Conservation (phyloP, 2,888 invertebrate species). For the Lasiommata megera region DNA sequence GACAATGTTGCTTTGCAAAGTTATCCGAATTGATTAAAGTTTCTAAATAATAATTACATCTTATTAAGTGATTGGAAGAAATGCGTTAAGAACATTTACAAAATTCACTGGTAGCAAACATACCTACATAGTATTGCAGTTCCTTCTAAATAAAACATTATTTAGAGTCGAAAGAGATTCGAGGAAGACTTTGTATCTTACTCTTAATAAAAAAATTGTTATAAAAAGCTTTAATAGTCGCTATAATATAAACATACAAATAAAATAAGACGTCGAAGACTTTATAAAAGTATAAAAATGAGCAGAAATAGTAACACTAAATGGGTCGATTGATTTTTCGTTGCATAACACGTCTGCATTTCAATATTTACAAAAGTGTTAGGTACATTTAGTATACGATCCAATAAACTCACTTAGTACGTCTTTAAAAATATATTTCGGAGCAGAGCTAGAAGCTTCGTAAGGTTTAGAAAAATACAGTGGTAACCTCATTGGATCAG, state of each 20-base stretch:
- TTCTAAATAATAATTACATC: not conserved
- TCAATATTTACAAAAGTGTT: conserved; percentile 53
- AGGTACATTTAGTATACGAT: conserved; percentile 39
- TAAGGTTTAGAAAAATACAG: conserved; percentile 76
- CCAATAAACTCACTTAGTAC: conserved; percentile 35
- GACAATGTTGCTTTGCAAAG: no score
- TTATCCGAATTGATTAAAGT: no score
- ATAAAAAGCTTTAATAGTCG: conserved; percentile 41
- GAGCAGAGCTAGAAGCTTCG: conserved; percentile 58
- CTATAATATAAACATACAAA: conserved; percentile 37
- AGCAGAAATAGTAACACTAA: conserved; percentile 51
- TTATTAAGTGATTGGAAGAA: conserved; percentile 38
- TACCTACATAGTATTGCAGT: conserved; percentile 20
- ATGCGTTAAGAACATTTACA: conserved; percentile 24
- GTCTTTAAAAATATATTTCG: conserved; percentile 44
- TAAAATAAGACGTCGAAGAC: conserved; percentile 40
- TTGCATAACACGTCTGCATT: conserved; percentile 48
- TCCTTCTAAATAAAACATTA: conserved; percentile 19
- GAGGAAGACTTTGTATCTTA: conserved; percentile 68
- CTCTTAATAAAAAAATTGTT: conserved; percentile 35
- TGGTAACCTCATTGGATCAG: conserved; percentile 66
- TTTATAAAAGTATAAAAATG: conserved; percentile 78
- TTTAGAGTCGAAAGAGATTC: conserved; percentile 56
- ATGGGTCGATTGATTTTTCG: conserved; percentile 43
- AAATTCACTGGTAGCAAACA: conserved; percentile 19